Conservation (phyloP, 2,797 vertebrate species). For the Danio albolineatus region DNA sequence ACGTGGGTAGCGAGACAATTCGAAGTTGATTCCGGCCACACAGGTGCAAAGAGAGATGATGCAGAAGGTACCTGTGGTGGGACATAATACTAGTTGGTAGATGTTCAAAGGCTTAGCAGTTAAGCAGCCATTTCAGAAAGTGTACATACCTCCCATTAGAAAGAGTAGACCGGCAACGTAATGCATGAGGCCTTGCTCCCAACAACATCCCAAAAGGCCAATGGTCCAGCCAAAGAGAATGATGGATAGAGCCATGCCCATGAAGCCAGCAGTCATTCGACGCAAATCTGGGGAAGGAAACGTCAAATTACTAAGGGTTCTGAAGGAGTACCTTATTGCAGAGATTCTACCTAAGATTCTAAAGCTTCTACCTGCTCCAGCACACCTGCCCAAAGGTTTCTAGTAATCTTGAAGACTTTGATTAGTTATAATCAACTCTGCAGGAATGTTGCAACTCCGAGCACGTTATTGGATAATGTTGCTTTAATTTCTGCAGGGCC, state of each 20-base stretch:
- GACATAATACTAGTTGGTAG: conserved; percentile 1
- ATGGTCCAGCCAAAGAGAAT: conserved; percentile 91
- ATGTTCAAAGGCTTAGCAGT: background rate
- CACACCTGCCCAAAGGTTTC: background rate
- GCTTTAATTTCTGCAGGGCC: background rate
- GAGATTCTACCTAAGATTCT: too few relatives aligned
- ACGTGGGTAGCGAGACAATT: conserved; percentile 88
- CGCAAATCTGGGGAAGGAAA: conserved; percentile 81
- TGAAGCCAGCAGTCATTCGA: conserved; percentile 90
- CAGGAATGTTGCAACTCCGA: background rate
- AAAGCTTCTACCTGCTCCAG: background rate
- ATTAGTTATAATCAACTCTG: background rate
- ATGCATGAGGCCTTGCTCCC: conserved; percentile 92
- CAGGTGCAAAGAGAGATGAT: conserved; percentile 92
- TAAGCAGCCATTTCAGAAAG: background rate
- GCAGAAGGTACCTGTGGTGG: conserved; percentile 85
- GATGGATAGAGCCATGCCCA: conserved; percentile 91
- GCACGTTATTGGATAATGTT: background rate
- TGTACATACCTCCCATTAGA: conserved; percentile 87
- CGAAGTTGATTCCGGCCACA: conserved; percentile 90
- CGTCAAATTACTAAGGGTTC: background rate
- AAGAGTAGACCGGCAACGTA: conserved; percentile 90
- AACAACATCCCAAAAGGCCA: conserved; percentile 87
- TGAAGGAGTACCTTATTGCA: background rate
- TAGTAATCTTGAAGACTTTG: background rate